Evolutionary conservation across 1,140 invertebrate species (phyloP).

Genomic region (Drosophila rufa): DNA sequence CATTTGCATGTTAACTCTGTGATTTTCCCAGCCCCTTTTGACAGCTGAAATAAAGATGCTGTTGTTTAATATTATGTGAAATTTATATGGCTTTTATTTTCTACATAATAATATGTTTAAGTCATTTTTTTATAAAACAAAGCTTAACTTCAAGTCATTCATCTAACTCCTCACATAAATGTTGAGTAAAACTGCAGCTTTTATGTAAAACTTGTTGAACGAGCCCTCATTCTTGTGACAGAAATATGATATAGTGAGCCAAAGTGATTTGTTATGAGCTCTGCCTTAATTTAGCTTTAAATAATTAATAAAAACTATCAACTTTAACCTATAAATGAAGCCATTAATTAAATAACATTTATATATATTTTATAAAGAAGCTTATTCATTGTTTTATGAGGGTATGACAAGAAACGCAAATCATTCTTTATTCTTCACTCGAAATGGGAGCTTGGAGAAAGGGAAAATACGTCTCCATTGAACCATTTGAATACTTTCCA

Average conservation of each 20-base stretch:
- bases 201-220: constrained; percentile 7
- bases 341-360: not conserved
- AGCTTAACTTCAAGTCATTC: not conserved
- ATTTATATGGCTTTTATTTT: not conserved
- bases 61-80: not conserved
- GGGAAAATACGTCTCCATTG: constrained; percentile 17
- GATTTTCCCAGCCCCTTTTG: not conserved
- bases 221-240: constrained; percentile 2
- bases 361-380: not conserved
- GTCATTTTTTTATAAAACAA: not conserved
- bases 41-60: not conserved
- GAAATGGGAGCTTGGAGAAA: constrained; percentile 31
- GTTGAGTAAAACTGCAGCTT: not conserved
- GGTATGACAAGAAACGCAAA: not conserved
- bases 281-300: not conserved
- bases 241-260: constrained; percentile 12
- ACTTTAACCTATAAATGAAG: not conserved
- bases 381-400: no score
- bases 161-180: constrained; percentile 3
- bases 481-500: constrained; percentile 43
- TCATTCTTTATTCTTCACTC: not conserved
- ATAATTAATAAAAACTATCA: not conserved
- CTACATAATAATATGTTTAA: not conserved
- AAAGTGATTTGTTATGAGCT: not conserved
- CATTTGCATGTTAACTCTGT: not conserved